Evolutionary conservation across 2,888 invertebrate genomes (phyloP).

Genomic region (Spodoptera littoralis): DNA sequence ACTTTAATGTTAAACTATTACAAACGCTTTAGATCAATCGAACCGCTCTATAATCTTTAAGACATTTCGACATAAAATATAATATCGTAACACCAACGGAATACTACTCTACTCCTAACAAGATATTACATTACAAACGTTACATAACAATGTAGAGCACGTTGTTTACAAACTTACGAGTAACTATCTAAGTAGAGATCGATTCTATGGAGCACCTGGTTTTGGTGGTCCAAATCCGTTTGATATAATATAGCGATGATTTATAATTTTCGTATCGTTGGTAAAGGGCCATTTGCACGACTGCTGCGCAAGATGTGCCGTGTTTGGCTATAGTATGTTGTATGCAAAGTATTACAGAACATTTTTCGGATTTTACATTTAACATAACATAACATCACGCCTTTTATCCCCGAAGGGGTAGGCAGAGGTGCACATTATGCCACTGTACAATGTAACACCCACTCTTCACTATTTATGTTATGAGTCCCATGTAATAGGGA

Average conservation of each 20-base stretch:
- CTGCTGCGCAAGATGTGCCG: no score
- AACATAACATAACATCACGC: no score
- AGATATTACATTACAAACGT: conserved; percentile 25
- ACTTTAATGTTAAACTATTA: not conserved
- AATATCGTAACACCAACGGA: conserved; percentile 13
- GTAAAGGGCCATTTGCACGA: no score
- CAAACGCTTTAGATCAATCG: conserved; percentile 21
- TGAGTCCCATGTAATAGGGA: no score
- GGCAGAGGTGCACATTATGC: no score
- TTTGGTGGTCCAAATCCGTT: conserved; percentile 23
- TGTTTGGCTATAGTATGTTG: no score
- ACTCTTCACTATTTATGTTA: no score
- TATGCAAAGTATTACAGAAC: no score
- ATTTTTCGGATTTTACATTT: no score
- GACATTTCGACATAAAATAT: conserved; percentile 18
- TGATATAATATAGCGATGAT: conserved; percentile 28
- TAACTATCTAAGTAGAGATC: conserved; percentile 25
- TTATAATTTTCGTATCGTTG: conserved; percentile 6
- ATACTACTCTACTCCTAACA: conserved; percentile 7
- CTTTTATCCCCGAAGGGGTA: no score
- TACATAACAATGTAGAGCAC: conserved; percentile 42
- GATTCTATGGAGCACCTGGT: conserved; percentile 14
- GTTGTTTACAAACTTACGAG: conserved; percentile 32
- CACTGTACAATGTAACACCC: no score
- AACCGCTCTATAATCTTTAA: conserved; percentile 3